phyloP scores from a whole-genome alignment of 2,797 vertebrate genomes.

The Anniella stebbinsi region DNA sequence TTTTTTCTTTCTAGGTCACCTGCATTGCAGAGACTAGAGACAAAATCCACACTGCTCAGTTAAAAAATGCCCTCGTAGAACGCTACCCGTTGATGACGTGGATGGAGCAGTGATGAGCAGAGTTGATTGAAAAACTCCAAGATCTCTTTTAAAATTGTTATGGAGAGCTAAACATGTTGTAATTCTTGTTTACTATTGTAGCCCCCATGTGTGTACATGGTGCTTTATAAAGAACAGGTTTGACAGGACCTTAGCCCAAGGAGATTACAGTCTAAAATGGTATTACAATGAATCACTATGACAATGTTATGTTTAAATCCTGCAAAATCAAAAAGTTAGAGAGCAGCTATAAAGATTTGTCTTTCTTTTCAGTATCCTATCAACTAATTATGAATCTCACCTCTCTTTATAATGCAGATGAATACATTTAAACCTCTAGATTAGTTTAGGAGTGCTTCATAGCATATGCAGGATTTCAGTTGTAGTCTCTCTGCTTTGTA shows the following conservation, averaged over 20 bases:
- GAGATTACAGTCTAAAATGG: not conserved
- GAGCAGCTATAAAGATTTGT: slow-evolving; percentile 31
- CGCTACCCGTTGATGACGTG: slow-evolving; percentile 86
- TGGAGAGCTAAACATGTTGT: slow-evolving; percentile 22
- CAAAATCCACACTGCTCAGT: slow-evolving; percentile 84
- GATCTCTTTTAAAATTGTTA: not conserved
- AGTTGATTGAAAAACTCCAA: accelerated
- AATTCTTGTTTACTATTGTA: slow-evolving; percentile 4
- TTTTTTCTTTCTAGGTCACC: slow-evolving; percentile 82
- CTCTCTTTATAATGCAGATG: slow-evolving; percentile 16
- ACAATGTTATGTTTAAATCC: not conserved
- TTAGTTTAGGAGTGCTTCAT: slow-evolving; percentile 45
- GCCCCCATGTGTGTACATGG: not conserved
- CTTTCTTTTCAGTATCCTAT: slow-evolving; percentile 37
- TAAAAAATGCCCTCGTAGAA: slow-evolving; percentile 83
- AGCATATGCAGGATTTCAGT: slow-evolving; percentile 21
- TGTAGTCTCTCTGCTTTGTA: not conserved
- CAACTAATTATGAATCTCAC: slow-evolving; percentile 16
- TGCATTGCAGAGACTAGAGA: slow-evolving; percentile 91
- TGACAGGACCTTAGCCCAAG: not conserved
- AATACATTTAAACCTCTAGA: slow-evolving; percentile 35
- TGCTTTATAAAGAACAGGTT: not conserved
- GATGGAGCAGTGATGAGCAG: slow-evolving; percentile 83
- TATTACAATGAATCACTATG: not conserved
- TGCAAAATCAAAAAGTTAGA: slow-evolving; percentile 45